Evolutionary conservation across 2,797 vertebrate species (phyloP), one percentile per base, ranked within the genome.

Genomic region (Sebastes cheni): DNA sequence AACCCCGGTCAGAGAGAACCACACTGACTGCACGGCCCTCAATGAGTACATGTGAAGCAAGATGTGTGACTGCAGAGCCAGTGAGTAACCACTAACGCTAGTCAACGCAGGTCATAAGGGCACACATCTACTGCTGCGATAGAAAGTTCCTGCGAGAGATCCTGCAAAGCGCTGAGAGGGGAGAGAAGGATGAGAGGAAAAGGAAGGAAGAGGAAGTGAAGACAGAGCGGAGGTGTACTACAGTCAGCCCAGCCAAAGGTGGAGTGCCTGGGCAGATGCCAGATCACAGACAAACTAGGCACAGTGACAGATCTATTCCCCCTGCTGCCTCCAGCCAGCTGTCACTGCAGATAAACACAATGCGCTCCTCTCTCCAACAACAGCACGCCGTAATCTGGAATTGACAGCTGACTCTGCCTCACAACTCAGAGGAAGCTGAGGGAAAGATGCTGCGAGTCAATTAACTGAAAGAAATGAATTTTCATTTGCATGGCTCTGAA

Each of bases 301-400:
- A 72, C 86, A 80, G 87, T 91, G 91, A 94, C 91, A 91, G 89
- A 91, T 93, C 89, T 86, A 85, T 81, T 81, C 90, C 89, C 88
- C 83, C 89, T 52, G 80, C 91, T 86, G 91, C 91, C 89, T 88
- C 67, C 78, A 89, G 90, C 90, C 93, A 93, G 93, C 92, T 93
- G 93, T 91, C 91, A 87, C 85, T 68, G 88, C 85, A 91, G 91
- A 93, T 92, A 92, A 93, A 94, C 88, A 93, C 88, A 90, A 92
- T 77, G 77, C 81, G 77, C 86, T 85, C 80, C 80, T 77, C 79
- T 89, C 83, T 88, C 85, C 83, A 82, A 79, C 90, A 90, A 87
- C 86, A 78, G 85, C 86, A 74, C n/a, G 74, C 85, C 68, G 75
- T 88, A 92, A 94, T 93, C 92, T 86, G 83, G 85, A 91, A 93